Evolutionary conservation across 1,140 invertebrate species (phyloP).

Genomic region (Coenobita brevimanus): DNA sequence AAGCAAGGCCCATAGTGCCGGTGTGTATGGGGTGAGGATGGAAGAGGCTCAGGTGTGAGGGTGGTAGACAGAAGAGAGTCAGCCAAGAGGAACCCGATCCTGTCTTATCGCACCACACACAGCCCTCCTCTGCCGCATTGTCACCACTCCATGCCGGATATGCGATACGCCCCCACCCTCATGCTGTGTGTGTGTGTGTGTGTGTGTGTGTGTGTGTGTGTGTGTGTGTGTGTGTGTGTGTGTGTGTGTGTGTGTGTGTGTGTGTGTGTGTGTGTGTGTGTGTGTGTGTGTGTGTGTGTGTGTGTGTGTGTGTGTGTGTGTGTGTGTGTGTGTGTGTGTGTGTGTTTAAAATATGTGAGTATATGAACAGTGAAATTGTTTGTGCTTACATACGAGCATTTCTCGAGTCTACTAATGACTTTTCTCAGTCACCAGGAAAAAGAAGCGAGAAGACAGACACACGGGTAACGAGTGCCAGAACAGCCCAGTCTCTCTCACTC

Average conservation of each 20-base stretch:
- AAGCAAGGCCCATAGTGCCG: no score
- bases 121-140: not conserved
- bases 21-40: no score
- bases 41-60: not conserved
- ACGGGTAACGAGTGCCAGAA: no score
- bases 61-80: not conserved
- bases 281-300: not conserved
- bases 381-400: not conserved
- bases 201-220: not conserved
- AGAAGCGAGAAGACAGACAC: no score
- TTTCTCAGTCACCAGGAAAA: no score
- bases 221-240: constrained; percentile 20
- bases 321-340: no score
- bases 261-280: constrained; percentile 20
- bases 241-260: constrained; percentile 20
- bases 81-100: not conserved
- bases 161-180: not conserved
- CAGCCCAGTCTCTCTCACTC: no score
- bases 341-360: no score
- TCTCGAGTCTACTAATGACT: no score
- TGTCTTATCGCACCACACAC: not conserved
- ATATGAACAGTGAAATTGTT: not conserved
- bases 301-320: not conserved
- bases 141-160: not conserved
- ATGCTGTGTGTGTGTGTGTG: not conserved